Conservation (phyloP, 2,888 invertebrate genomes). For the Drosophila multiciliata region DNA sequence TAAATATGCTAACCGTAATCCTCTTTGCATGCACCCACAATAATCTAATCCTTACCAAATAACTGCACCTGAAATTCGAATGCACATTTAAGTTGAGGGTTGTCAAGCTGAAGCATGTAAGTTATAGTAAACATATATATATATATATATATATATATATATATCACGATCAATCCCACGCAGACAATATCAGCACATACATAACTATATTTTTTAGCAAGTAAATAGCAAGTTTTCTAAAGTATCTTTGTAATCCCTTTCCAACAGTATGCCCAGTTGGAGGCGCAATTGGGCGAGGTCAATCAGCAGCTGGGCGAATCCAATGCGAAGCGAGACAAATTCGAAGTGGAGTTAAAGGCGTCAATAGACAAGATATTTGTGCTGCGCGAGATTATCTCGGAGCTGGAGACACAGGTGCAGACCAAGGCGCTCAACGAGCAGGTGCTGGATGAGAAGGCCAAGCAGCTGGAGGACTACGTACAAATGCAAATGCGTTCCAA, state of each 20-base stretch:
- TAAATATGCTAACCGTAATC: slow-evolving; percentile 15
- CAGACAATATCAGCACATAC: slow-evolving; percentile 4
- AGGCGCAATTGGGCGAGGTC: slow-evolving; percentile 90
- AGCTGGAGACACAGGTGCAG: slow-evolving; percentile 91
- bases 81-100: slow-evolving; percentile 58
- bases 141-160: slow-evolving; percentile 2
- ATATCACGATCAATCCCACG: slow-evolving; percentile 5
- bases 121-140: slow-evolving; percentile 20
- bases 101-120: slow-evolving; percentile 66
- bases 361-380: slow-evolving; percentile 90
- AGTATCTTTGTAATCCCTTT: slow-evolving; percentile 1
- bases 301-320: slow-evolving; percentile 87
- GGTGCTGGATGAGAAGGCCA: slow-evolving; percentile 86
- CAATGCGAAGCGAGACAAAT: slow-evolving; percentile 87
- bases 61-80: slow-evolving; percentile 50
- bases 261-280: slow-evolving; percentile 91
- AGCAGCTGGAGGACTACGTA: slow-evolving; percentile 83
- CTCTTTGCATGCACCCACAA: slow-evolving; percentile 63
- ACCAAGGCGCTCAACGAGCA: slow-evolving; percentile 88
- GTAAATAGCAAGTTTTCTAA: not conserved
- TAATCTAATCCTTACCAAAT: slow-evolving; percentile 28
- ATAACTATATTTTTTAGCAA: not conserved
- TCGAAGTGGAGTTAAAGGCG: slow-evolving; percentile 90
- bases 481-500: slow-evolving; percentile 81
- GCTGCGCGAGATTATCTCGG: slow-evolving; percentile 91